Conservation (phyloP, 92 coral and sea anemone genomes). For the Blastomussa wellsi region DNA sequence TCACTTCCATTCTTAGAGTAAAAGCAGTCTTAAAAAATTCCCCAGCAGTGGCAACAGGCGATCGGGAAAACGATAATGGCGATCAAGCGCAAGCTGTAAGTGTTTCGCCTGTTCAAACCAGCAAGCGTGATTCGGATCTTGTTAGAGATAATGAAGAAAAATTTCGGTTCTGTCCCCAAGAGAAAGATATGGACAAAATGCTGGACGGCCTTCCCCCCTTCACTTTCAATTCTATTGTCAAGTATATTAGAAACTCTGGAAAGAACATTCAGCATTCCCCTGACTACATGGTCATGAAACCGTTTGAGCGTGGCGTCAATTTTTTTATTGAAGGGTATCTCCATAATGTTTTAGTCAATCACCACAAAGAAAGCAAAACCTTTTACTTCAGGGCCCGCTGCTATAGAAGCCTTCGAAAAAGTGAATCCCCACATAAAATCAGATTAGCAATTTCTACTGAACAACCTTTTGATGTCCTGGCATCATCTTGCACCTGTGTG, state of each 20-base stretch:
- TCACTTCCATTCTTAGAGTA: not conserved
- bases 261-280: constrained; percentile 22
- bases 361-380: constrained; percentile 28
- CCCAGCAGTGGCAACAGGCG: not conserved
- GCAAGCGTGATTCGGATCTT: constrained; percentile 40
- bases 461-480: constrained; percentile 41
- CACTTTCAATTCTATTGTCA: constrained; percentile 33
- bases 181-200: constrained; percentile 32
- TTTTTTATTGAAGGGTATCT: constrained; percentile 50
- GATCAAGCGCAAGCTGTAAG: not conserved
- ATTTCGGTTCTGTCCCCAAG: constrained; percentile 39
- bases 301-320: constrained; percentile 46
- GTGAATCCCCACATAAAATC: constrained; percentile 44
- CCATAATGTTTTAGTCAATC: constrained; percentile 14
- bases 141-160: constrained; percentile 37
- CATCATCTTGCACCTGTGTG: constrained; percentile 50
- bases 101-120: constrained; percentile 2
- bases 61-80: not conserved
- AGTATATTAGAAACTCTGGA: constrained; percentile 44
- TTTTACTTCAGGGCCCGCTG: constrained; percentile 47
- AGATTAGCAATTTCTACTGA: constrained; percentile 35
- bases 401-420: constrained; percentile 38
- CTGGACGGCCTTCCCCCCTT: constrained; percentile 27
- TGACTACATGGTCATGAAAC: constrained; percentile 10
- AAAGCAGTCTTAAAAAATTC: not conserved